These are phyloP conservation scores for Epirrhoe alternata DNA, from an alignment of 2,888 invertebrate species.

Conservation along the genomic window DNA sequence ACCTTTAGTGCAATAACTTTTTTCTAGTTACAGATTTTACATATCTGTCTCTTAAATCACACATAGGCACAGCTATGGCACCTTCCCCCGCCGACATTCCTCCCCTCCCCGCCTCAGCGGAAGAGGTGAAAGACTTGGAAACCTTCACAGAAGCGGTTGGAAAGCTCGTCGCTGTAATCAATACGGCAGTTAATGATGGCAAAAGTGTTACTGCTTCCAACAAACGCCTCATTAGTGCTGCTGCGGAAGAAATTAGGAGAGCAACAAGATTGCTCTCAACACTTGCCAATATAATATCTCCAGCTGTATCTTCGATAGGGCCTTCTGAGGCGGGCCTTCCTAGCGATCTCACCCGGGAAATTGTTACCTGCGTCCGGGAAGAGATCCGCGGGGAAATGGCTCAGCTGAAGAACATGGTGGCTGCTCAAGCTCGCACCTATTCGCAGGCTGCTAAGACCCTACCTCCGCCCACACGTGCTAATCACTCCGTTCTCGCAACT, in stretches of 20 bases:
- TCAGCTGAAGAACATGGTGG: not conserved
- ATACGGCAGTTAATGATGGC: not conserved
- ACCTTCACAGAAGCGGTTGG: not conserved
- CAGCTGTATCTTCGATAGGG: not conserved
- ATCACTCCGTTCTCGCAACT: not conserved
- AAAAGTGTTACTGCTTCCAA: not conserved
- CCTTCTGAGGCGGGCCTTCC: not conserved
- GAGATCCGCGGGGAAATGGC: not conserved
- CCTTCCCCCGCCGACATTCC: no score
- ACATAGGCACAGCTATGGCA: no score
- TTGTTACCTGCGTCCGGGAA: not conserved
- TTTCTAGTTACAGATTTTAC: no score
- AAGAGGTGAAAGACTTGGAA: no score
- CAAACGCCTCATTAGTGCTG: not conserved
- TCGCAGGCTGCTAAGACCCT: not conserved
- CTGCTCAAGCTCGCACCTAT: not conserved
- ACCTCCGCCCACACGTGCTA: not conserved
- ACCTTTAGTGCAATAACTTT: no score
- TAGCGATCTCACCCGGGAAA: no score
- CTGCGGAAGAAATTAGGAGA: not conserved
- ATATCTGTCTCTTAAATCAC: no score
- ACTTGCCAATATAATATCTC: not conserved
- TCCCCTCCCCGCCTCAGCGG: no score
- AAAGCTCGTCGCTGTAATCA: not conserved
- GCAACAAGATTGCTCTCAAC: not conserved